These are phyloP conservation scores for Drosophila parabipectinata DNA, from an alignment of 1,140 invertebrate species.

Conservation along the genomic window DNA sequence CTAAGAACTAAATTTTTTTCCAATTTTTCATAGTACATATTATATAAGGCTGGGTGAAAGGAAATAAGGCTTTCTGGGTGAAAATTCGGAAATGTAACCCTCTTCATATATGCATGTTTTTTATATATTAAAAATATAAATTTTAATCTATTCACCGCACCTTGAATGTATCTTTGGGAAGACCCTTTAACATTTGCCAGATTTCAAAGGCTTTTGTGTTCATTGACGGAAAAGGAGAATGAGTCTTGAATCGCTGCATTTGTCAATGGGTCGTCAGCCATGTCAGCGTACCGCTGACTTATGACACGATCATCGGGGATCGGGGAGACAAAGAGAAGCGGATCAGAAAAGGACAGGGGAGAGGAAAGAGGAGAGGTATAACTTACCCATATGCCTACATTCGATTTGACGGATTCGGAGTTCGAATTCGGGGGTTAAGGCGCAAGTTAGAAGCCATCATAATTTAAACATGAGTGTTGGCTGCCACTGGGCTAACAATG, in stretches of 20 bases:
- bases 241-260: constrained; percentile 41
- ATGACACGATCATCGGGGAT: constrained; percentile 34
- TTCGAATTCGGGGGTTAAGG: constrained; percentile 26
- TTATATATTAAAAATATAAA: background rate
- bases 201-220: constrained; percentile 22
- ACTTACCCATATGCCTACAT: constrained; percentile 52
- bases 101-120: background rate
- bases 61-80: too few species aligned
- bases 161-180: background rate
- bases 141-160: constrained; percentile 12
- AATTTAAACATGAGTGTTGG: constrained; percentile 82
- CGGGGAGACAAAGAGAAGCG: background rate
- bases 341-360: background rate
- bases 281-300: constrained; percentile 45
- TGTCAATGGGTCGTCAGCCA: constrained; percentile 55
- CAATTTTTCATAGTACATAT: too few species aligned
- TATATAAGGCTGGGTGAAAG: too few species aligned
- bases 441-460: constrained; percentile 80
- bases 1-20: too few species aligned
- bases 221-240: constrained; percentile 11
- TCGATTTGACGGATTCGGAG: constrained; percentile 13
- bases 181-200: constrained; percentile 22
- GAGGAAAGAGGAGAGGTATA: background rate
- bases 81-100: too few species aligned
- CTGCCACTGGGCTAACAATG: constrained; percentile 73